Evolutionary conservation across 1,140 invertebrate species (phyloP).

Genomic region (Eumeta japonica): DNA sequence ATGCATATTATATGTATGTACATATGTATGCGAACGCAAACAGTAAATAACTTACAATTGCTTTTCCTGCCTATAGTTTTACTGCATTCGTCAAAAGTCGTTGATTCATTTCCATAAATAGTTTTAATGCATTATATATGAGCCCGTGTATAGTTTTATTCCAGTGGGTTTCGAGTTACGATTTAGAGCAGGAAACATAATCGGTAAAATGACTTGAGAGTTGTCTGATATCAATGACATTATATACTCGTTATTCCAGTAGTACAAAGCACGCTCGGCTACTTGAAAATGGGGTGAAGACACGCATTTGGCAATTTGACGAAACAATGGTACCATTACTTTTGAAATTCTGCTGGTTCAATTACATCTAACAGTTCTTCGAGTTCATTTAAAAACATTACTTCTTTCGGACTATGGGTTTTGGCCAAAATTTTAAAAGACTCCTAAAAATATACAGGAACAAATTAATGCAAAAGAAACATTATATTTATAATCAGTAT

Average conservation of each 20-base stretch:
- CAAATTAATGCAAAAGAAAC: too few species aligned
- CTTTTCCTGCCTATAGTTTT: conserved; percentile 89
- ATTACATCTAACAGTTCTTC: conserved; percentile 97
- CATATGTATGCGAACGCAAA: too few species aligned
- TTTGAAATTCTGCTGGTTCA: conserved; percentile 95
- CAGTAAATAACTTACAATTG: conserved; percentile 87
- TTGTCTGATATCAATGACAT: conserved; percentile 97
- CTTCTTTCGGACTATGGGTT: conserved; percentile 97
- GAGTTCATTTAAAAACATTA: conserved; percentile 96
- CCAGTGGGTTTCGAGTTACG: conserved; percentile 98
- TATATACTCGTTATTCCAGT: conserved; percentile 99
- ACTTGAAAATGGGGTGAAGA: conserved; percentile 97
- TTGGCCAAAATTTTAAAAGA: conserved; percentile 96
- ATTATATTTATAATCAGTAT: too few species aligned
- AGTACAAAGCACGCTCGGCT: conserved; percentile 94
- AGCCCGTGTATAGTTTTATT: conserved; percentile 99
- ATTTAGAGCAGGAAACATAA: conserved; percentile 96
- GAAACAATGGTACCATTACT: conserved; percentile 92
- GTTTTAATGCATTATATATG: conserved; percentile 97
- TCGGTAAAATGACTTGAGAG: conserved; percentile 85
- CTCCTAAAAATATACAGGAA: too few species aligned
- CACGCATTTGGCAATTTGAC: conserved; percentile 92
- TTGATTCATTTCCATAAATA: conserved; percentile 99
- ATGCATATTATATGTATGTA: too few species aligned
- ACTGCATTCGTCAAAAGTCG: conserved; percentile 98